A percentile compares a stretch with the other conserved stretches of the same genome.
These are phyloP conservation scores for Crenichthys baileyi DNA, from an alignment of 2,797 vertebrate species.

Conservation along the genomic window DNA sequence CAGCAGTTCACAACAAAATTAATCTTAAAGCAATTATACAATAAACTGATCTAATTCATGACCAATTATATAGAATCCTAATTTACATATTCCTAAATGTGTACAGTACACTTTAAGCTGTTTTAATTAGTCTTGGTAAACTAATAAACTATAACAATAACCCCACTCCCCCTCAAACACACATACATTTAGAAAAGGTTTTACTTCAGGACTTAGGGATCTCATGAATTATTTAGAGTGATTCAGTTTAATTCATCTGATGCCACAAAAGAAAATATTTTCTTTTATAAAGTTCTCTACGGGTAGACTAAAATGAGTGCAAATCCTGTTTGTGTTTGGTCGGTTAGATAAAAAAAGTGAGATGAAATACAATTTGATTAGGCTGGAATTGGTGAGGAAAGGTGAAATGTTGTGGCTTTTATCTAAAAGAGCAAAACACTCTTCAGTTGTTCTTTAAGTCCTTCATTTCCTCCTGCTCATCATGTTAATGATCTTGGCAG, in stretches of 20 bases:
- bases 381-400: slow-evolving; percentile 15
- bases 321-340: background rate
- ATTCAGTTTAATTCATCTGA: background rate
- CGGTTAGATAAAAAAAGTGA: background rate
- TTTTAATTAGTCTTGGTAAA: too few species aligned
- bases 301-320: background rate
- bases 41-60: too few species aligned
- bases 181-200: background rate
- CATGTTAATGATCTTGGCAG: slow-evolving; percentile 68
- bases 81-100: too few species aligned
- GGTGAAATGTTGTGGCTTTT: slow-evolving; percentile 35
- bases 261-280: background rate
- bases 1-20: too few species aligned
- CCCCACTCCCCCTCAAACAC: background rate
- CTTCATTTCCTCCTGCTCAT: slow-evolving; percentile 54
- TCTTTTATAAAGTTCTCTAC: background rate
- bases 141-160: too few species aligned
- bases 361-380: slow-evolving; percentile 14
- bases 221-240: background rate
- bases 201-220: background rate
- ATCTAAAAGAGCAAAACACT: slow-evolving; percentile 25
- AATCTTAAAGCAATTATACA: too few species aligned
- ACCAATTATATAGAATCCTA: too few species aligned
- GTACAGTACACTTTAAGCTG: too few species aligned
- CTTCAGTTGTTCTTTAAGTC: slow-evolving; percentile 42